Percentiles rank a stretch among this genome's conserved stretches.
Conservation (phyloP, 1,140 invertebrate genomes). For the Drosophila miranda region DNA sequence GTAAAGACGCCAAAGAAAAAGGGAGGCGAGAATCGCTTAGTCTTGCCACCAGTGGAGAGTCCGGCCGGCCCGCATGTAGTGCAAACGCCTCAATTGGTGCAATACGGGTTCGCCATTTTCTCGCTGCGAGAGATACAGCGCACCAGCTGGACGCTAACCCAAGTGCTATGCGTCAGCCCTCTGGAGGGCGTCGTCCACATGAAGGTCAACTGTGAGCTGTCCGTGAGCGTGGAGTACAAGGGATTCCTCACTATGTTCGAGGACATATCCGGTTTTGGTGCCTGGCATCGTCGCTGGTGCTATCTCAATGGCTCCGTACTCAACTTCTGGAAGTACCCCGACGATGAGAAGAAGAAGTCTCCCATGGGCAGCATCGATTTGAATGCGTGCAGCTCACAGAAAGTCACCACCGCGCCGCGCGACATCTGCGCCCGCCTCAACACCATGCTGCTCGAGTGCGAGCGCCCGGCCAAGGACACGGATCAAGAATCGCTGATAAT, state of each 20-base stretch:
- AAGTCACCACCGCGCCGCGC: constrained; percentile 89
- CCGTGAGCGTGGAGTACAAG: constrained; percentile 88
- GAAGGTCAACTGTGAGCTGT: constrained; percentile 89
- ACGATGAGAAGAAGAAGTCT: constrained; percentile 94
- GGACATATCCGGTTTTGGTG: constrained; percentile 93
- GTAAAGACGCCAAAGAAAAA: constrained; percentile 82
- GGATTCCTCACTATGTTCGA: constrained; percentile 97
- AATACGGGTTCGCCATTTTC: constrained; percentile 90
- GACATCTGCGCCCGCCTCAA: constrained; percentile 95
- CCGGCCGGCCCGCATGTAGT: constrained; percentile 93
- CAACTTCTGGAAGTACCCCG: constrained; percentile 97
- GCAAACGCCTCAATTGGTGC: constrained; percentile 89
- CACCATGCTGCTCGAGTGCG: constrained; percentile 92
- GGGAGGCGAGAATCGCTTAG: constrained; percentile 85
- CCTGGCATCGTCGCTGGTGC: constrained; percentile 97
- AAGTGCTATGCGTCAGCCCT: constrained; percentile 85
- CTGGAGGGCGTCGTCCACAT: constrained; percentile 89
- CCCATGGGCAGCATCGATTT: constrained; percentile 93
- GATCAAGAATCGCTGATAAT: constrained; percentile 88
- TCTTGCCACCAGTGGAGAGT: constrained; percentile 88
- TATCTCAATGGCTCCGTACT: constrained; percentile 89
- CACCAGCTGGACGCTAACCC: constrained; percentile 91
- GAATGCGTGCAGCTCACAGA: constrained; percentile 88
- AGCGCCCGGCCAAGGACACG: constrained; percentile 84
- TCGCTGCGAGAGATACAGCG: constrained; percentile 91